Evolutionary conservation across 1,140 invertebrate genomes (phyloP), one percentile per base, ranked within the genome.

Genomic region (Pseudomyrmex concolor): DNA sequence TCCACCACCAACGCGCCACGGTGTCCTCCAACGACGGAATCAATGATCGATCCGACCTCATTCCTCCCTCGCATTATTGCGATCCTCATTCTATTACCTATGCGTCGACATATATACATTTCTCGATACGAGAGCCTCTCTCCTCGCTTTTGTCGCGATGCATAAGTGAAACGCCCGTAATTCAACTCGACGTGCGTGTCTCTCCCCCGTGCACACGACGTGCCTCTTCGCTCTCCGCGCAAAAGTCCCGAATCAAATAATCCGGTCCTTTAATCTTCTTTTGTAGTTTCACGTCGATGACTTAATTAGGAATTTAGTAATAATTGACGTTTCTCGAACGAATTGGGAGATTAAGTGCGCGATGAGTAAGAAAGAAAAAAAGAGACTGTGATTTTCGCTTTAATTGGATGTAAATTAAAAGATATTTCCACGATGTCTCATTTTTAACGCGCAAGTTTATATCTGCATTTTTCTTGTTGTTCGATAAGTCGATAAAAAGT

Each of bases 1-100:
- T 15, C 12, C 55, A 34, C 25, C 48, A 19, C 17, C n/a, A n/a
- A n/a, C 55, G 13, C 63, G 34, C 34, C 34, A 34, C 45, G 17
- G 54, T 60, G 54, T 84, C 43, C 63, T 81, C 62, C 73, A 43
- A 22, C 34, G 51, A 57, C 54, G 54, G 59, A 62, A 62, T 77
- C 74, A 70, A 84, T 78, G 54, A 81, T 68, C 63, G 74, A 74
- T 77, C 74, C 64, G 55, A 67, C 73, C 82, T 17, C 74, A 77
- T 70, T 80, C 62, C 72, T 59, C 64, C 62, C 73, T 54, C 50
- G 48, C 83, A 78, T 78, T 80, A 67, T 62, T 78, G 15, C 68
- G 74, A 59, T 45, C 17, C 62, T 57, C 62, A 67, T 78, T 77
- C 66, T 59, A 78, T 70, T 81, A 68, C 19, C 51, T 62, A 45